Conservation (phyloP, 2,888 invertebrate species). For the Leptogaster cylindrica region DNA sequence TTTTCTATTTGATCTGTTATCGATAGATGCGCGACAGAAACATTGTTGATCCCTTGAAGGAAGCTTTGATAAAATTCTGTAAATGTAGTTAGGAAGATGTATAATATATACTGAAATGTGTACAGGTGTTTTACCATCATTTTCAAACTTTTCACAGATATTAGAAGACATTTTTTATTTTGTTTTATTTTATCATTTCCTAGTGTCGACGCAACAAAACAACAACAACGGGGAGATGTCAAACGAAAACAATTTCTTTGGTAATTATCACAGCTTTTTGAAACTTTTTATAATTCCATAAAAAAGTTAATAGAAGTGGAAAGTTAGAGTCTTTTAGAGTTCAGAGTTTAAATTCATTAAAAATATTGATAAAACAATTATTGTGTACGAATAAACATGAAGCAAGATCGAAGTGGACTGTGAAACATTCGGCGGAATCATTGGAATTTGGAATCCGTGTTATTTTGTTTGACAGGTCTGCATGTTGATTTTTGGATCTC, state of each 20-base stretch:
- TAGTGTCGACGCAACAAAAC: too few species aligned
- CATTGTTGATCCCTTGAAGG: slow-evolving; percentile 14
- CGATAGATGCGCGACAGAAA: slow-evolving; percentile 51
- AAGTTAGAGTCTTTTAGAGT: too few species aligned
- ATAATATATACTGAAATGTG: not conserved
- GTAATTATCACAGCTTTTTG: not conserved
- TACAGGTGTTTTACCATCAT: slow-evolving; percentile 32
- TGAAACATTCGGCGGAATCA: not conserved
- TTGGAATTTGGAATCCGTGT: not conserved
- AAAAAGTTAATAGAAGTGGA: too few species aligned
- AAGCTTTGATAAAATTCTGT: slow-evolving; percentile 47
- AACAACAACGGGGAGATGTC: too few species aligned
- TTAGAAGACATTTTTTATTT: slow-evolving; percentile 30
- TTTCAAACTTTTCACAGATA: slow-evolving; percentile 43
- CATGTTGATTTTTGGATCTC: too few species aligned
- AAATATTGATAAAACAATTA: too few species aligned
- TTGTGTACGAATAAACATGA: too few species aligned
- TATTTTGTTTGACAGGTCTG: too few species aligned
- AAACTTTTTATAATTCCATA: too few species aligned
- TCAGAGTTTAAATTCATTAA: too few species aligned
- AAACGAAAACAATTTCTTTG: not conserved
- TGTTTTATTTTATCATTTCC: too few species aligned
- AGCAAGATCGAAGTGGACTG: too few species aligned
- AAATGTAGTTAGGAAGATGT: not conserved
- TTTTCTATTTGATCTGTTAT: slow-evolving; percentile 75